Evolutionary conservation across 2,888 invertebrate genomes (phyloP), one percentile per base, ranked within the genome.

Genomic region (Ophion slaviceki): DNA sequence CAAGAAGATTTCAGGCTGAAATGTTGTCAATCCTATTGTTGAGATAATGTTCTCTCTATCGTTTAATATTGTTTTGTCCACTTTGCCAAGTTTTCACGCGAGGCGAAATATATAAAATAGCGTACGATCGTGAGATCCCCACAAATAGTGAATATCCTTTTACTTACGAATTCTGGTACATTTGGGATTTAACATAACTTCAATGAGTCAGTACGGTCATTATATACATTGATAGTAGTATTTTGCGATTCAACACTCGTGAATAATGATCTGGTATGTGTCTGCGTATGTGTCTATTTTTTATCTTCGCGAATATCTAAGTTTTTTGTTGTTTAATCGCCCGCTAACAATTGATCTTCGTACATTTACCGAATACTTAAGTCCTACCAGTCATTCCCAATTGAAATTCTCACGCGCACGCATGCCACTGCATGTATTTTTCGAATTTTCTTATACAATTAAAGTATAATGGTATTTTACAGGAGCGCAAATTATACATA

Each of bases 81-180:
- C 14, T 53, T 5, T 8, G 20, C 10, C 10, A 24, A 6, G 10
- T 17, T 24, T 61, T 20, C 20, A 6, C 11, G 17, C 61, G 2
- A 8, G 67, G 20, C 11, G n/a, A 66, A 57, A 64, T 32, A 64
- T 57, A 80, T 3, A 72, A 14, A 14, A 59, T 62, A 20, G 4
- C 20, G 28, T 20, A 61, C 20, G 8, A 71, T 59, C 36, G 53
- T 24, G 7, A 77, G 59, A 24, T 75, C 74, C 81, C 88, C 90
- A 91, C 90, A 90, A 91, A 89, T 90, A 90, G 89, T 91, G 80
- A 80, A 87, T 90, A 88, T 87, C 82, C 76, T 80, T 90, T 90
- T 91, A 90, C 90, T 90, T 91, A 91, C 85, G 90, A 91, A 91
- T 90, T 90, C 89, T 90, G 89, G 88, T 91, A 91, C 91, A 90